Evolutionary conservation across 37 sponge, comb jelly and placozoan genomes (phyloP).

Genomic region (Hormiphora californensis): DNA sequence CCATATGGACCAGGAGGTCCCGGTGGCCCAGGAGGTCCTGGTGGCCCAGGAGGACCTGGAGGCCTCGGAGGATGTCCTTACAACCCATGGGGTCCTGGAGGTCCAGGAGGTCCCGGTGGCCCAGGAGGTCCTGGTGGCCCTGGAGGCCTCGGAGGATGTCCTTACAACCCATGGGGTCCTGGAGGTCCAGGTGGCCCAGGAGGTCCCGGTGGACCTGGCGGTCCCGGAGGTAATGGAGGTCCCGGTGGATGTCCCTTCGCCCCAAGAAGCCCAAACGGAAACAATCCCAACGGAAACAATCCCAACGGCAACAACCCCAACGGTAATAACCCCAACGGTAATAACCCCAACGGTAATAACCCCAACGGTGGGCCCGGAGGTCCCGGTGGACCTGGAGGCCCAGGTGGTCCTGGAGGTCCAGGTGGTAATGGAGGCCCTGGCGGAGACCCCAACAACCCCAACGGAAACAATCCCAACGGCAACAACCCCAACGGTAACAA

Average conservation of each 20-base stretch:
- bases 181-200: background rate
- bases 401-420: background rate
- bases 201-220: background rate
- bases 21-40: background rate
- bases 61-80: background rate
- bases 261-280: background rate
- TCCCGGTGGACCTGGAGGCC: background rate
- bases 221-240: no score
- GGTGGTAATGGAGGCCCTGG: no score
- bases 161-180: background rate
- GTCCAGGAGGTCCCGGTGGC: background rate
- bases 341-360: no score
- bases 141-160: background rate
- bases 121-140: no score
- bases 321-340: no score
- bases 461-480: no score
- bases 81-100: background rate
- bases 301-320: no score
- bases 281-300: no score
- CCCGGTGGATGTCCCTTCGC: background rate
- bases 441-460: background rate
- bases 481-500: no score
- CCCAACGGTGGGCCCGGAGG: background rate
- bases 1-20: background rate
- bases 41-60: background rate